Conservation (phyloP, 2,888 invertebrate genomes). For the Cyclophora punctaria region DNA sequence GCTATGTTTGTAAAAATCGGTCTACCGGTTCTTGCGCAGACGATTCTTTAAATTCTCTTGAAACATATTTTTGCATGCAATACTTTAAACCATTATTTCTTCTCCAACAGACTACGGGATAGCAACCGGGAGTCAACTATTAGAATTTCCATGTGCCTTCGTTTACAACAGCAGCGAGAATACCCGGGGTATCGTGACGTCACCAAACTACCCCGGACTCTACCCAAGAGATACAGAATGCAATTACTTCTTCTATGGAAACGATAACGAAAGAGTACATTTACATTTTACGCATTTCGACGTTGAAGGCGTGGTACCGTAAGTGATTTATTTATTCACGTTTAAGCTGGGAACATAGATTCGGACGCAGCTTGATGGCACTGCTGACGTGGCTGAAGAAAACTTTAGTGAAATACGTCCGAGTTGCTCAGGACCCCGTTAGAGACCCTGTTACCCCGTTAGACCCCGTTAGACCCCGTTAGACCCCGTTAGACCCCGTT, state of each 20-base stretch:
- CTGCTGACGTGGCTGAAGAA: no score
- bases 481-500: no score
- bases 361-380: no score
- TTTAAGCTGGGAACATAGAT: no score
- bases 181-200: slow-evolving; percentile 85
- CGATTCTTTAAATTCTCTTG: no score
- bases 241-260: slow-evolving; percentile 92
- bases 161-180: slow-evolving; percentile 88
- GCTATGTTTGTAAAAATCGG: no score
- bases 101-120: slow-evolving; percentile 87
- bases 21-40: no score
- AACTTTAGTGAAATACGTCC: no score
- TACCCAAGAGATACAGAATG: slow-evolving; percentile 94
- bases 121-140: slow-evolving; percentile 84
- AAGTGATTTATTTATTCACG: slow-evolving; percentile 59
- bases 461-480: no score
- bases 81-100: not conserved
- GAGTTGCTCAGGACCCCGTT: no score
- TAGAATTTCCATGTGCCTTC: slow-evolving; percentile 89
- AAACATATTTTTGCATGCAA: not conserved
- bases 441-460: no score
- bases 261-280: slow-evolving; percentile 82
- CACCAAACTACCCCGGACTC: slow-evolving; percentile 92
- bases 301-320: slow-evolving; percentile 96
- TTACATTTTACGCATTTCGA: slow-evolving; percentile 93